phyloP scores from a whole-genome alignment of 2,888 invertebrate genomes.

The Cheiracanthium punctorium region DNA sequence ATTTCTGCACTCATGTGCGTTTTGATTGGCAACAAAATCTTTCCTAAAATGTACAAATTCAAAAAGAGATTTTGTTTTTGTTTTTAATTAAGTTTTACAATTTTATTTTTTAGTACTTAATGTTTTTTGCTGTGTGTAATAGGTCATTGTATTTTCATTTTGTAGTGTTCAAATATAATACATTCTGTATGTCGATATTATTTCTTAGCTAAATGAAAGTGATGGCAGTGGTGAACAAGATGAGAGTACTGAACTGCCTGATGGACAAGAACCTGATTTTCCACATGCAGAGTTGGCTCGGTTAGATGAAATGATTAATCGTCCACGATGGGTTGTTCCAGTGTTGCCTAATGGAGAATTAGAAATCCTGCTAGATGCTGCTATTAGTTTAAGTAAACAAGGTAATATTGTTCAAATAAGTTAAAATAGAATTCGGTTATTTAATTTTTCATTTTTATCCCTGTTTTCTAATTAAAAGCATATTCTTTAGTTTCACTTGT shows the following conservation, averaged over 20 bases:
- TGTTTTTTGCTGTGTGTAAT: no score
- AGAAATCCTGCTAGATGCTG: conserved; percentile 91
- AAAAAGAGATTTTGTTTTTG: no score
- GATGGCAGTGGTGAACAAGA: conserved; percentile 52
- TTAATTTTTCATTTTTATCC: no score
- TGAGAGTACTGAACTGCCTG: conserved; percentile 63
- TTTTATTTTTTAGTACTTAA: no score
- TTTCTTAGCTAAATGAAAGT: conserved; percentile 48
- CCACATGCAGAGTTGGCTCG: conserved; percentile 90
- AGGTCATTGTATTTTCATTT: no score
- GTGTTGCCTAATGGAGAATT: conserved; percentile 97
- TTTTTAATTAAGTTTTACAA: no score
- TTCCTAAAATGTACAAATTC: no score
- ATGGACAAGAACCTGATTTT: conserved; percentile 82
- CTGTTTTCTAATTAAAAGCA: no score
- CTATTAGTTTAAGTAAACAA: conserved; percentile 89
- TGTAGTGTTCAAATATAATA: no score
- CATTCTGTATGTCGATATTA: background rate
- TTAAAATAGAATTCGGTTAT: no score
- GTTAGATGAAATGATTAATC: conserved; percentile 95
- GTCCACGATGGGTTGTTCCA: conserved; percentile 96
- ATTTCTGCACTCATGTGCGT: no score
- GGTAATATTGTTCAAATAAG: conserved; percentile 79
- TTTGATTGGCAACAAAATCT: no score
- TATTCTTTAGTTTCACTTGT: background rate